Evolutionary conservation across 2,888 invertebrate genomes (phyloP).

Genomic region (Phalera bucephala): DNA sequence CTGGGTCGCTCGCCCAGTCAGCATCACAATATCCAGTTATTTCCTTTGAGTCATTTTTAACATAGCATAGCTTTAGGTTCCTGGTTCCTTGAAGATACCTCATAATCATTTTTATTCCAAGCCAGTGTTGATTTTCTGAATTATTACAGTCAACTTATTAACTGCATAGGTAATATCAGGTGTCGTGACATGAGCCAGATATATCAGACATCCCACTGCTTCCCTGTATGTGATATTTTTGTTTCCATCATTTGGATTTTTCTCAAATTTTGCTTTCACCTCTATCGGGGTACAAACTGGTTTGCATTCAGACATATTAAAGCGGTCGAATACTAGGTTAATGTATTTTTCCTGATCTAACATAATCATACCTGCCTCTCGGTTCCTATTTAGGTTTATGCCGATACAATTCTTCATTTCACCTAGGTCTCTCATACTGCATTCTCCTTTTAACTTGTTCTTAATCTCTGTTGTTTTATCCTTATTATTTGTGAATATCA

Average conservation of each 20-base stretch:
- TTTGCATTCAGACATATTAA: constrained; percentile 24
- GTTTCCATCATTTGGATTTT: constrained; percentile 11
- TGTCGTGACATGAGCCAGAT: constrained; percentile 24
- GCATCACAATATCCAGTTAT: constrained; percentile 24
- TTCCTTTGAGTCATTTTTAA: constrained; percentile 8
- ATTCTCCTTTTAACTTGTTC: constrained; percentile 11
- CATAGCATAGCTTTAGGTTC: constrained; percentile 10
- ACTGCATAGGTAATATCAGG: constrained; percentile 30
- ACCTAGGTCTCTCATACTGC: constrained; percentile 17
- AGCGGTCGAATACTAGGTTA: constrained; percentile 16
- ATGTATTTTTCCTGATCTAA: constrained; percentile 27
- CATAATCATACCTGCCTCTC: constrained; percentile 5
- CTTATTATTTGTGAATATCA: constrained; percentile 13
- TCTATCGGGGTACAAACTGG: constrained; percentile 25
- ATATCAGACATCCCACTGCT: constrained; percentile 25
- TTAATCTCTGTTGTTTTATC: constrained; percentile 6
- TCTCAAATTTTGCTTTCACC: constrained; percentile 18
- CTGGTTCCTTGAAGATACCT: constrained; percentile 27
- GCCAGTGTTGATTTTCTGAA: constrained; percentile 23
- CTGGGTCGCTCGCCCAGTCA: constrained; percentile 16
- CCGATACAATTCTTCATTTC: constrained; percentile 12
- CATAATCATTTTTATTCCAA: constrained; percentile 23
- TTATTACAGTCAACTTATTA: constrained; percentile 20
- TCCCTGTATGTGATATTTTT: constrained; percentile 18
- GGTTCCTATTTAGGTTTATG: constrained; percentile 8